Percentiles rank a stretch among this genome's conserved stretches.
Conservation (phyloP, 1,140 invertebrate species). For the Cardiocondyla obscurior region DNA sequence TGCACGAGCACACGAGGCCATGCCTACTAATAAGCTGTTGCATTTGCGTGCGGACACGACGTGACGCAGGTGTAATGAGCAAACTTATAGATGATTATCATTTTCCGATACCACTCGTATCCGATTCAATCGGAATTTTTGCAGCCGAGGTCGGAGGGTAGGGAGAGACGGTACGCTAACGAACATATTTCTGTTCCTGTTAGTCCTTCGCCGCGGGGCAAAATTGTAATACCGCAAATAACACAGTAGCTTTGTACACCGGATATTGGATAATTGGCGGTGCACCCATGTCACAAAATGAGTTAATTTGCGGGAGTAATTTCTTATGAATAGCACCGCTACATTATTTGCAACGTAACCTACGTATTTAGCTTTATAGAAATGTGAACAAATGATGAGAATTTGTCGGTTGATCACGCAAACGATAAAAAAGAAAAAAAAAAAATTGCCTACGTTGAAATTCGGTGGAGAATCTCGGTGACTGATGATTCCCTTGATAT, state of each 20-base stretch:
- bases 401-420: neutral
- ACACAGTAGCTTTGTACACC: slow-evolving; percentile 47
- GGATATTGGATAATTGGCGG: slow-evolving; percentile 55
- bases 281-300: slow-evolving; percentile 43
- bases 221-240: slow-evolving; percentile 55
- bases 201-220: slow-evolving; percentile 37
- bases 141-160: neutral
- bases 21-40: slow-evolving; percentile 40
- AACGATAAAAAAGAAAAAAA: neutral
- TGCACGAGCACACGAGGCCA: slow-evolving; percentile 28
- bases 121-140: slow-evolving; percentile 50
- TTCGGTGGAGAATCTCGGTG: neutral
- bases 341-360: neutral
- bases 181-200: slow-evolving; percentile 56
- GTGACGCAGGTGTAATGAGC: slow-evolving; percentile 52
- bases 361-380: neutral
- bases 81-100: slow-evolving; percentile 62
- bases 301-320: slow-evolving; percentile 38
- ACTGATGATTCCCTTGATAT: neutral
- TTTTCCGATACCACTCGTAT: slow-evolving; percentile 46
- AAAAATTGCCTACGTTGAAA: neutral
- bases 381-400: neutral
- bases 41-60: slow-evolving; percentile 26
- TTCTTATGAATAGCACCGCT: slow-evolving; percentile 23
- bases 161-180: slow-evolving; percentile 27